Conservation (phyloP, 2,888 invertebrate genomes). For the Protonemura montana region DNA sequence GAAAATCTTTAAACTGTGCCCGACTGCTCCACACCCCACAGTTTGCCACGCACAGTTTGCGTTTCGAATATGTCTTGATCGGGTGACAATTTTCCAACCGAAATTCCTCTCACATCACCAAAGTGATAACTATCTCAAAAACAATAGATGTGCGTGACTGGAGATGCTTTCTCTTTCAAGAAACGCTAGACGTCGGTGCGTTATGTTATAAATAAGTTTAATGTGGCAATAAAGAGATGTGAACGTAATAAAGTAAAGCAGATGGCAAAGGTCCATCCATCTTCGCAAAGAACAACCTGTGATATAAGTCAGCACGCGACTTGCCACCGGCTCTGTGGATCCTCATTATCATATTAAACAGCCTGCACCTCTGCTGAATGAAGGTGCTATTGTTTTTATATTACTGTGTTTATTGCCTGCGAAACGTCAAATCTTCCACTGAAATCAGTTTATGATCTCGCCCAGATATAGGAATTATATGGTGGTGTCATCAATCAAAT, state of each 20-base stretch:
- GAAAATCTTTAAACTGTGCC: neutral
- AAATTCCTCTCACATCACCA: neutral
- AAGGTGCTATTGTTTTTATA: neutral
- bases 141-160: neutral
- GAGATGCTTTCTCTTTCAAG: neutral
- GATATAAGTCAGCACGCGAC: slow-evolving; percentile 4
- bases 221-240: slow-evolving; percentile 29
- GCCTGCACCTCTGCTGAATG: neutral
- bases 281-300: neutral
- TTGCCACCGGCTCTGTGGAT: neutral
- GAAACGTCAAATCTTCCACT: neutral
- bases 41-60: neutral
- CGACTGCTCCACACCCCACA: neutral
- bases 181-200: neutral
- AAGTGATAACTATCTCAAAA: neutral
- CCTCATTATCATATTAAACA: neutral
- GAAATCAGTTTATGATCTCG: neutral
- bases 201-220: slow-evolving; percentile 33
- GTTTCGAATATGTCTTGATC: neutral
- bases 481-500: no score
- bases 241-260: slow-evolving; percentile 18
- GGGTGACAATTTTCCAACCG: neutral
- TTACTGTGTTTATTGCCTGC: neutral
- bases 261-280: slow-evolving; percentile 19
- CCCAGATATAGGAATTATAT: neutral